These are phyloP conservation scores for Zonitis immaculata DNA, from an alignment of 2,888 invertebrate genomes.

Conservation along the genomic window DNA sequence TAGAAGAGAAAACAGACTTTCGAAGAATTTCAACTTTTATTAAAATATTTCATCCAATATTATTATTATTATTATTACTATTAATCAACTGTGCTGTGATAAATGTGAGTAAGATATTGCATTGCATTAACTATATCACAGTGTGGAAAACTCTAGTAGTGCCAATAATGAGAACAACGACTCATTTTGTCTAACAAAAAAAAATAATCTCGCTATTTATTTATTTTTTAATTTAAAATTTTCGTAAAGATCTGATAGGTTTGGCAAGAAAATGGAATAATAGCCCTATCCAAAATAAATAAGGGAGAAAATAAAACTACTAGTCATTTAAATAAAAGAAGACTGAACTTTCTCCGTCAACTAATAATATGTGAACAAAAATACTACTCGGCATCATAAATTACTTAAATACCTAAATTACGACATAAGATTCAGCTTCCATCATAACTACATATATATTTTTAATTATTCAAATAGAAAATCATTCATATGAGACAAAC, in stretches of 20 bases:
- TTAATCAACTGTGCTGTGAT: constrained; percentile 34
- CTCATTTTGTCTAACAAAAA: too few species aligned
- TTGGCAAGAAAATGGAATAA: not conserved
- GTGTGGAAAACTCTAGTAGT: constrained; percentile 40
- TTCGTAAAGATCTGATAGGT: not conserved
- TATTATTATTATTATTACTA: too few species aligned
- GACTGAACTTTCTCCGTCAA: not conserved
- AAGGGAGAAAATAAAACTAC: not conserved
- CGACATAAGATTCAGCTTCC: too few species aligned
- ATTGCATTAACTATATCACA: constrained; percentile 29
- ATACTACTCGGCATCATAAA: not conserved
- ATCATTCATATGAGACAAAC: too few species aligned
- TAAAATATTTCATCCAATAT: too few species aligned
- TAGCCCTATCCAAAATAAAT: not conserved
- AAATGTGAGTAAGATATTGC: constrained; percentile 33
- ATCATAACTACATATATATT: too few species aligned
- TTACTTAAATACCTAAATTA: too few species aligned
- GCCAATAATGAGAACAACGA: constrained; percentile 28
- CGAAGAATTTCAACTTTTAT: too few species aligned
- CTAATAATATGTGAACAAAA: not conserved
- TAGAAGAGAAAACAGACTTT: constrained; percentile 28
- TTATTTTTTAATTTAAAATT: too few species aligned
- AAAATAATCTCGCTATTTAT: not conserved
- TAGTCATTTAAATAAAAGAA: not conserved
- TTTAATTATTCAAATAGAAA: too few species aligned